A percentile compares a stretch with the other conserved stretches of the same genome.
Conservation (phyloP, 2,797 vertebrate species). For the Crenichthys baileyi region DNA sequence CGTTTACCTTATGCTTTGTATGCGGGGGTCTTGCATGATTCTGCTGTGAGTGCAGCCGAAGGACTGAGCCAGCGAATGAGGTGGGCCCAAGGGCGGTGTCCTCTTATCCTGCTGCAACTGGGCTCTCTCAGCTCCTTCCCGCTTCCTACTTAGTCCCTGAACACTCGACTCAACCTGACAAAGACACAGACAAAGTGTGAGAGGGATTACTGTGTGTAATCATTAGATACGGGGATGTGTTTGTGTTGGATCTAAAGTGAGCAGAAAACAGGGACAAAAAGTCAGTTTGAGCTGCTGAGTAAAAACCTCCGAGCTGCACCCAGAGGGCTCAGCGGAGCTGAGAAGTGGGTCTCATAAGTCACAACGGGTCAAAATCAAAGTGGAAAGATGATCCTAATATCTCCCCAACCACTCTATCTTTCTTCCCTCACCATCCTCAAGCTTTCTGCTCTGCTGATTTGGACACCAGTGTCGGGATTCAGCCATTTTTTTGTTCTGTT, state of each 20-base stretch:
- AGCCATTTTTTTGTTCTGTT: not conserved
- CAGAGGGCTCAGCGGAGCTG: constrained; percentile 56
- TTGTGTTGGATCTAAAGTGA: constrained; percentile 15
- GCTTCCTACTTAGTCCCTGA: constrained; percentile 81
- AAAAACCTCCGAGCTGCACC: constrained; percentile 42
- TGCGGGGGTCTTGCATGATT: constrained; percentile 90
- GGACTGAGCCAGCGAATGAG: constrained; percentile 85
- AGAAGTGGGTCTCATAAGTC: constrained; percentile 73
- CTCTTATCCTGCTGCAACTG: constrained; percentile 88
- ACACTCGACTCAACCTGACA: constrained; percentile 81
- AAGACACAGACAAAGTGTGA: constrained; percentile 22
- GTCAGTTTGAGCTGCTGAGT: constrained; percentile 11
- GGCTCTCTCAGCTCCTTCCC: constrained; percentile 82
- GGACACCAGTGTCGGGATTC: not conserved
- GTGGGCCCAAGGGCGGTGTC: constrained; percentile 79
- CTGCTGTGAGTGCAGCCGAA: constrained; percentile 88
- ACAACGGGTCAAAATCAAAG: constrained; percentile 71
- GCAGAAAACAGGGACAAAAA: constrained; percentile 29
- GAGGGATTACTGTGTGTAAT: constrained; percentile 19
- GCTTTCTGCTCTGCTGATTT: constrained; percentile 30
- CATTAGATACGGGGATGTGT: not conserved
- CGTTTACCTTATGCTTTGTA: constrained; percentile 89
- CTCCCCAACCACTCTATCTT: constrained; percentile 37
- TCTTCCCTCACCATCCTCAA: constrained; percentile 18
- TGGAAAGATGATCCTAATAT: constrained; percentile 60